A percentile compares a stretch with the other conserved stretches of the same genome.
phyloP scores from a whole-genome alignment of 2,797 vertebrate species.

The Mallotus villosus region DNA sequence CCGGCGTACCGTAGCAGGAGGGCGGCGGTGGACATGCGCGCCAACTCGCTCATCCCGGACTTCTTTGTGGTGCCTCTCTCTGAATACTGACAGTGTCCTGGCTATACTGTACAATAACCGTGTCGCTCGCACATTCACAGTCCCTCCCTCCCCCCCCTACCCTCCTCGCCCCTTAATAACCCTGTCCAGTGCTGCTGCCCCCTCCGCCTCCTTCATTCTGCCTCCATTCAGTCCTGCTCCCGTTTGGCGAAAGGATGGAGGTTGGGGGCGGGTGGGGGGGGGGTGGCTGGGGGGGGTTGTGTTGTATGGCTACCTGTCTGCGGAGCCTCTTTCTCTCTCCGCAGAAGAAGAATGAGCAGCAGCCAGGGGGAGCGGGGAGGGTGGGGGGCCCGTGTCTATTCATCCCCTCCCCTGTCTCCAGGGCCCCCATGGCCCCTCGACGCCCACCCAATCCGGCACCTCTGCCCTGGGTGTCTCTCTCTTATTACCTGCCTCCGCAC shows the following conservation, averaged over 20 bases:
- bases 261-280: not conserved
- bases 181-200: not conserved
- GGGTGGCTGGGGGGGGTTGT: no score
- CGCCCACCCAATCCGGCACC: not conserved
- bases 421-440: not conserved
- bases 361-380: not conserved
- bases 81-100: no score
- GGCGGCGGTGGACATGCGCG: no score
- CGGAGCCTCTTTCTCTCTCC: not conserved
- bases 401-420: not conserved
- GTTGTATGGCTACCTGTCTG: constrained; percentile 6
- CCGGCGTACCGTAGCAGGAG: no score
- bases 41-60: no score
- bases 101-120: no score
- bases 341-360: constrained; percentile 1
- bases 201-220: not conserved
- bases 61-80: no score
- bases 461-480: no score
- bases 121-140: no score
- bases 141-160: no score
- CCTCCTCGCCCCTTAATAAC: not conserved
- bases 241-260: no score
- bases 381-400: not conserved
- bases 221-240: not conserved
- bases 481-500: constrained; percentile 12